phyloP scores from a whole-genome alignment of 2,797 vertebrate species.

The Bryconaethiops microstoma region DNA sequence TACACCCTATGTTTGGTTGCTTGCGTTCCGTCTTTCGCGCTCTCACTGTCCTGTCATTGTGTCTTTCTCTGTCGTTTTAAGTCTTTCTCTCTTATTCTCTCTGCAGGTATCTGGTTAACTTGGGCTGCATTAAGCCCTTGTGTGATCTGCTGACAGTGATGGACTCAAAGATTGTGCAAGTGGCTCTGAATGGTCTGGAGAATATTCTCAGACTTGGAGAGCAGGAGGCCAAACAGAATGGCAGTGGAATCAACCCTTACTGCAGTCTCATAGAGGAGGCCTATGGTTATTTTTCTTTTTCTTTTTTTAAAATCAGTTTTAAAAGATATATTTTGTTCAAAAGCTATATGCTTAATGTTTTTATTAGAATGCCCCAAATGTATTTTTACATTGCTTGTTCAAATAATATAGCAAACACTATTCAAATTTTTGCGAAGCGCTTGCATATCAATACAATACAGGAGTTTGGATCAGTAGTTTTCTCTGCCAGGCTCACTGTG shows the following conservation, averaged over 20 bases:
- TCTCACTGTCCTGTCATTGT: not conserved
- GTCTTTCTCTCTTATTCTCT: constrained; percentile 24
- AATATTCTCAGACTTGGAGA: constrained; percentile 96
- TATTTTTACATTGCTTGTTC: no score
- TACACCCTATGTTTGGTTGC: not conserved
- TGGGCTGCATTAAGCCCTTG: constrained; percentile 96
- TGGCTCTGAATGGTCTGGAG: constrained; percentile 93
- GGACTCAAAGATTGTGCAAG: constrained; percentile 99
- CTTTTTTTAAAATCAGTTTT: not conserved
- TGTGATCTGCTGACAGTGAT: constrained; percentile 97
- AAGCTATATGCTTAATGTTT: no score
- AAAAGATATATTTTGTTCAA: no score
- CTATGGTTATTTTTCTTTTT: constrained; percentile 79
- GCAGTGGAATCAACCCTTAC: constrained; percentile 91
- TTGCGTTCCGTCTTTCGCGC: not conserved
- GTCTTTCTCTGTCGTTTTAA: not conserved
- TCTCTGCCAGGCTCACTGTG: no score
- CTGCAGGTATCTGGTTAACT: constrained; percentile 90
- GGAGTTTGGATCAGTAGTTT: no score
- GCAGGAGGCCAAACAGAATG: constrained; percentile 88
- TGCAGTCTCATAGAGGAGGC: constrained; percentile 97
- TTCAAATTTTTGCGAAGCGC: no score
- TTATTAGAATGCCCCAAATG: no score
- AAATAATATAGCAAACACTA: no score
- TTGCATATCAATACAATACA: no score